A percentile compares a stretch with the other conserved stretches of the same genome.
These are phyloP conservation scores for Notarius lentiginosus DNA, from an alignment of 2,113 vertebrate species.

Conservation along the genomic window DNA sequence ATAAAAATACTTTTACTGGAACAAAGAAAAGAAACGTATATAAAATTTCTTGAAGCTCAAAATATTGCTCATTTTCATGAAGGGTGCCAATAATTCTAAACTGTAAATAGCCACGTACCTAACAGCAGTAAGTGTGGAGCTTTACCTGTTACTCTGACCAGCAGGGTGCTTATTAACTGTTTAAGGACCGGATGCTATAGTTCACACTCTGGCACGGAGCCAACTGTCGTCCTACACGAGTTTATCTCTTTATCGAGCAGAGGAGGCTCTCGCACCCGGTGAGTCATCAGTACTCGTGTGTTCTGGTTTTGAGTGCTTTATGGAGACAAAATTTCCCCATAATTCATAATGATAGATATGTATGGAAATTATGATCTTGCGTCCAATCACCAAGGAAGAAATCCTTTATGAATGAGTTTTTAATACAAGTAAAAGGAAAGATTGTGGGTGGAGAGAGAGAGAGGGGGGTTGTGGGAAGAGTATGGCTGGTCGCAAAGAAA, in stretches of 20 bases:
- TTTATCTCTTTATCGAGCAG: conserved; percentile 10
- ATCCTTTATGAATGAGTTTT: not conserved
- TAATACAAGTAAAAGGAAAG: no score
- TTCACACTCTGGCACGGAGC: conserved; percentile 21
- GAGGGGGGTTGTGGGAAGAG: no score
- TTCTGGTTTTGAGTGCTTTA: not conserved
- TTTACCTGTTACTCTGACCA: not conserved
- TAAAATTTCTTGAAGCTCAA: not conserved
- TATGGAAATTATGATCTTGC: not conserved
- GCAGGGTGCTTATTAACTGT: not conserved
- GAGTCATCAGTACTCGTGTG: conserved; percentile 55
- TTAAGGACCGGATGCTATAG: not conserved
- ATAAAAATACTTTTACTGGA: not conserved
- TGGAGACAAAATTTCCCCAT: not conserved
- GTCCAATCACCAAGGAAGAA: not conserved
- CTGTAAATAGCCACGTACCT: no score
- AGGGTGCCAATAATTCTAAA: not conserved
- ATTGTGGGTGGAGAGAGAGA: not conserved
- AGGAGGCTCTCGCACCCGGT: conserved; percentile 47
- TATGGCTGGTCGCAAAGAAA: no score
- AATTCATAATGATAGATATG: not conserved
- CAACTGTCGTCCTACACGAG: conserved; percentile 2
- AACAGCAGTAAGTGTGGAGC: not conserved
- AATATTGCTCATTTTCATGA: not conserved
- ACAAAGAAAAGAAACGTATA: not conserved